phyloP scores from a whole-genome alignment of 2,888 invertebrate species.

The Sarcophaga variegata region DNA sequence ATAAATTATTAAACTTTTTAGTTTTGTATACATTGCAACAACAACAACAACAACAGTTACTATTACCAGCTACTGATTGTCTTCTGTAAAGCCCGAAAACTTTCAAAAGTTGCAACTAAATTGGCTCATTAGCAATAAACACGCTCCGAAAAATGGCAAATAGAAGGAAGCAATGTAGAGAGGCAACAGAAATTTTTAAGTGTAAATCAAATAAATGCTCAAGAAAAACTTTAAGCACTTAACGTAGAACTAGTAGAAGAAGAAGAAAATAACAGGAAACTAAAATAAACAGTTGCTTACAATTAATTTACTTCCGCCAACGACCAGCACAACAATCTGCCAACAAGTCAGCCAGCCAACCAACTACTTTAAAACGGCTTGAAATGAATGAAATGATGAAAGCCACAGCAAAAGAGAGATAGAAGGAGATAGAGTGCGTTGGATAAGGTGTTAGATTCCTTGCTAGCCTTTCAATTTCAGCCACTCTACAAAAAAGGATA shows the following conservation, averaged over 20 bases:
- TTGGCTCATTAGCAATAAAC: constrained; percentile 72
- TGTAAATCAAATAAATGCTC: constrained; percentile 71
- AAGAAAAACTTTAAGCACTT: constrained; percentile 59
- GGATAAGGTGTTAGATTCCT: no score
- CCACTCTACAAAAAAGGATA: no score
- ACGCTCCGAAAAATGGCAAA: constrained; percentile 51
- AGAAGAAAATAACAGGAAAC: neutral
- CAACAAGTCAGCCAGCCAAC: neutral
- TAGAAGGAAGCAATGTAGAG: neutral
- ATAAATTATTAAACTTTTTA: constrained; percentile 59
- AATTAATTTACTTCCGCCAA: constrained; percentile 69
- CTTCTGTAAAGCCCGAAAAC: constrained; percentile 30
- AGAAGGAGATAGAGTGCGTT: no score
- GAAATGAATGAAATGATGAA: neutral
- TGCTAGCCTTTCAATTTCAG: no score
- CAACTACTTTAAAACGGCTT: neutral
- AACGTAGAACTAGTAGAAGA: constrained; percentile 1
- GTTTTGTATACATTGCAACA: constrained; percentile 12
- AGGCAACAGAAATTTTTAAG: constrained; percentile 58
- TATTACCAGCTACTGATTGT: constrained; percentile 26
- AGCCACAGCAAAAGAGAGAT: no score
- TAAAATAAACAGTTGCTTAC: constrained; percentile 51
- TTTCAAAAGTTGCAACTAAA: constrained; percentile 69
- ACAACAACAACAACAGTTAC: neutral
- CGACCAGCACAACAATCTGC: constrained; percentile 1